Evolutionary conservation across 2,888 invertebrate species (phyloP).

Genomic region (Parnassius apollo): DNA sequence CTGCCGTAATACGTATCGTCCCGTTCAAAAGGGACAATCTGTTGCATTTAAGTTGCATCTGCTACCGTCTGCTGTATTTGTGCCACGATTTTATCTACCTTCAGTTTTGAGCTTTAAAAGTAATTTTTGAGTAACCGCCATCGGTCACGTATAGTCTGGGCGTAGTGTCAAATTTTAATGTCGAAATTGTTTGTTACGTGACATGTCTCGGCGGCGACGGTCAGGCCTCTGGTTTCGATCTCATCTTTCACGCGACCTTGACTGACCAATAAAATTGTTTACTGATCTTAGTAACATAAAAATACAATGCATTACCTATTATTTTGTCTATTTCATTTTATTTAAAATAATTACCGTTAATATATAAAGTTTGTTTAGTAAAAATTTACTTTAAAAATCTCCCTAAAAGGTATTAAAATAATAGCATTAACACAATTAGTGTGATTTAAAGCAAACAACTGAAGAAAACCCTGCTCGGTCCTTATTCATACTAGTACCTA

Average conservation of each 20-base stretch:
- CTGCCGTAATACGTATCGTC: slow-evolving; percentile 39
- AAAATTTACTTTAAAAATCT: no score
- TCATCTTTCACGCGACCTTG: slow-evolving; percentile 67
- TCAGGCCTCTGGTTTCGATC: slow-evolving; percentile 53
- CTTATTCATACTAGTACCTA: slow-evolving; percentile 46
- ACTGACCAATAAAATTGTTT: slow-evolving; percentile 44
- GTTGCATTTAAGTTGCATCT: slow-evolving; percentile 57
- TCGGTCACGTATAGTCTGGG: slow-evolving; percentile 47
- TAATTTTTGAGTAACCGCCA: slow-evolving; percentile 43
- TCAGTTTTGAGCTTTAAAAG: slow-evolving; percentile 39
- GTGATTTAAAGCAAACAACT: neutral
- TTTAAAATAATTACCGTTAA: no score
- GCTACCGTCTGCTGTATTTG: slow-evolving; percentile 42
- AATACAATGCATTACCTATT: slow-evolving; percentile 12
- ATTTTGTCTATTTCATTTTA: neutral
- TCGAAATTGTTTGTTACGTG: slow-evolving; percentile 63
- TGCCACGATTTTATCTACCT: slow-evolving; percentile 47
- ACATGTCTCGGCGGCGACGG: slow-evolving; percentile 47
- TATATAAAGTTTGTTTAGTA: no score
- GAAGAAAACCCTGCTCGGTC: slow-evolving; percentile 23
- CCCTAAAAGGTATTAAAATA: no score
- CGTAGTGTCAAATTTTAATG: slow-evolving; percentile 73
- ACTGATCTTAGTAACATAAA: slow-evolving; percentile 27
- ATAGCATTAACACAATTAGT: no score
- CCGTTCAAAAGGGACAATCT: slow-evolving; percentile 48